These are phyloP conservation scores for Julus scandinavius DNA, from an alignment of 2,888 invertebrate genomes.

Conservation along the genomic window DNA sequence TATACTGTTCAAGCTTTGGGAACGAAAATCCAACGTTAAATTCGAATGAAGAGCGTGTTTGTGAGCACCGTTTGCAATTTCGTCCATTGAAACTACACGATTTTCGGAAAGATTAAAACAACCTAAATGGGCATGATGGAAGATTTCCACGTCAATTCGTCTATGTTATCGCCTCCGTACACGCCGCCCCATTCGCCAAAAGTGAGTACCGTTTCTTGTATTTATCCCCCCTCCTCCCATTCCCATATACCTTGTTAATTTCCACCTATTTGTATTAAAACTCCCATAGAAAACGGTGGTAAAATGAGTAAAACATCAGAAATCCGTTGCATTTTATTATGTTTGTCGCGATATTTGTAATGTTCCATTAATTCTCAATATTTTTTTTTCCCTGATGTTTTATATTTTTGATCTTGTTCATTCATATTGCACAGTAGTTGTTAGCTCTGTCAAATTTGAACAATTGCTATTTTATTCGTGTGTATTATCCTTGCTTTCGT, in stretches of 20 bases:
- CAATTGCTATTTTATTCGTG: not conserved
- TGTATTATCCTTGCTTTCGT: not conserved
- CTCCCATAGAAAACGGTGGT: too few species aligned
- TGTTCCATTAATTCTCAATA: too few species aligned
- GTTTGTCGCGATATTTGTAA: not conserved
- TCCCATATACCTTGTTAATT: not conserved
- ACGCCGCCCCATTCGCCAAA: slow-evolving; percentile 53
- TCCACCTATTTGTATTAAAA: too few species aligned
- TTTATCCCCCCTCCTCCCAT: not conserved
- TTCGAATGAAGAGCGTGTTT: not conserved
- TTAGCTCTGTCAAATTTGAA: not conserved
- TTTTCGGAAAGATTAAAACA: not conserved
- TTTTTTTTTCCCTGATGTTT: not conserved
- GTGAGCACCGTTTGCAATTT: not conserved
- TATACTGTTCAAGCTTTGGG: not conserved
- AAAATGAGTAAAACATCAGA: too few species aligned
- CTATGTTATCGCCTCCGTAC: slow-evolving; percentile 51
- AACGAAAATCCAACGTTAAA: not conserved
- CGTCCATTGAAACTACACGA: not conserved
- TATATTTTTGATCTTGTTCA: not conserved
- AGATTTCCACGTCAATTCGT: slow-evolving; percentile 42
- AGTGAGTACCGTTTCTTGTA: slow-evolving; percentile 35
- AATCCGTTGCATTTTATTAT: not conserved
- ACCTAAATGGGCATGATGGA: not conserved
- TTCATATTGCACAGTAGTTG: not conserved